These are phyloP conservation scores for Ecliptopera silaceata DNA, from an alignment of 2,888 invertebrate species.

Conservation along the genomic window DNA sequence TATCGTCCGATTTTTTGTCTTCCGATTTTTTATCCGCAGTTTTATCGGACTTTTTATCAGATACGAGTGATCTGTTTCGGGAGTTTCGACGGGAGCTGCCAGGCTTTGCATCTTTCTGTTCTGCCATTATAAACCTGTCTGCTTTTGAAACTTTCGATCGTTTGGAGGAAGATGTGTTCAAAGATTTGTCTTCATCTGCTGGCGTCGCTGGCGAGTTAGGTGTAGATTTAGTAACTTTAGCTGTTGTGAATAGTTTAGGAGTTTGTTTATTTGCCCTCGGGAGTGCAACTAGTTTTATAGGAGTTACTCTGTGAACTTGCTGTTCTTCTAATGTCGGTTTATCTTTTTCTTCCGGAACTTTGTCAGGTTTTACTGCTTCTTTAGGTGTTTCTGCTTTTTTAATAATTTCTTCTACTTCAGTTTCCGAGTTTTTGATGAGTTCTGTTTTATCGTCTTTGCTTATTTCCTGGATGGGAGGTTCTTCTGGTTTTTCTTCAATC, in stretches of 20 bases:
- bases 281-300: conserved; percentile 52
- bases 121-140: conserved; percentile 38
- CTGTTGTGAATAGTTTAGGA: conserved; percentile 30
- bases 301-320: conserved; percentile 42
- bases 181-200: conserved; percentile 10
- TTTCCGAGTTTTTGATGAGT: conserved; percentile 4
- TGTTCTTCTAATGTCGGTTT: conserved; percentile 33
- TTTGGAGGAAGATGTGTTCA: conserved; percentile 28
- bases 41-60: conserved; percentile 32
- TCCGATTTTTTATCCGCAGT: neutral
- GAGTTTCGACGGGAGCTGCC: conserved; percentile 18
- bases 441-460: conserved; percentile 10
- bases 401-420: neutral
- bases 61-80: conserved; percentile 45
- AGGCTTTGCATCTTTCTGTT: conserved; percentile 38
- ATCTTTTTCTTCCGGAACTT: conserved; percentile 10
- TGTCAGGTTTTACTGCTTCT: neutral
- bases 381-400: conserved; percentile 5
- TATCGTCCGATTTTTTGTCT: neutral
- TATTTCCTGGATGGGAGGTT: neutral
- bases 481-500: conserved; percentile 24
- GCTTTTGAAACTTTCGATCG: conserved; percentile 28
- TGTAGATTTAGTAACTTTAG: conserved; percentile 39
- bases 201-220: conserved; percentile 11
- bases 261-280: conserved; percentile 44